Evolutionary conservation across 2,888 invertebrate species (phyloP), one percentile per base, ranked within the genome.

Genomic region (Leptothorax acervorum): DNA sequence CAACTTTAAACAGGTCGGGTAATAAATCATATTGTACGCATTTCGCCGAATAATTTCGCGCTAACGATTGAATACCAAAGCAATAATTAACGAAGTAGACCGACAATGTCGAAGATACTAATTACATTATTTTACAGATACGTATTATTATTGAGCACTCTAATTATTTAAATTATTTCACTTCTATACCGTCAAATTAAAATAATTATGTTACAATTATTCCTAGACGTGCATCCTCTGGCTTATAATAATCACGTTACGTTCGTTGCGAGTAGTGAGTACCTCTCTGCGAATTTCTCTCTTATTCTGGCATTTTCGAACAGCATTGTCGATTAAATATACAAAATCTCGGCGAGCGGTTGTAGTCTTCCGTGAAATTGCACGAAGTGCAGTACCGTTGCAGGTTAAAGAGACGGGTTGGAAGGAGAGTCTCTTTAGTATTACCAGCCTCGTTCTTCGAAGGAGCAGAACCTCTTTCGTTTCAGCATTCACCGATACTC

Each of bases 401-500:
- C 60, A 60, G 74, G 18, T 78, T 68, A 65, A 70, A 70, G 71
- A 78, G 53, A 15, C 51, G 55, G 15, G 42, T 31, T 28, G 23
- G 31, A 8, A 28, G 45, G 28, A 35, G 31, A 70, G 51, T 66
- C 68, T 57, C 55, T 70, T 53, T 45, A 62, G 75, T 66, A 73
- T 81, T 71, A 79, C 70, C 48, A 74, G 74, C 76, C 86, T 82
- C 82, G 84, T 82, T 85, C 78, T 35, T 35, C 35, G 35, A 35
- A 35, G 87, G 84, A 87, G 82, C 63, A 81, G 79, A 75, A 62
- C 73, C 85, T 81, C 73, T 65, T 85, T 63, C 83, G 79, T 82
- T 87, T 75, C 62, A 71, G 70, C 45, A 60, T 82, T 82, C 31
- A 74, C 79, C 86, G 83, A 90, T 84, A 85, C 39, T 79, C n/a